Percentiles rank a stretch among this genome's conserved stretches.
These are phyloP conservation scores for Molossus alvarezi DNA, from an alignment of 2,797 vertebrate species.

Conservation along the genomic window DNA sequence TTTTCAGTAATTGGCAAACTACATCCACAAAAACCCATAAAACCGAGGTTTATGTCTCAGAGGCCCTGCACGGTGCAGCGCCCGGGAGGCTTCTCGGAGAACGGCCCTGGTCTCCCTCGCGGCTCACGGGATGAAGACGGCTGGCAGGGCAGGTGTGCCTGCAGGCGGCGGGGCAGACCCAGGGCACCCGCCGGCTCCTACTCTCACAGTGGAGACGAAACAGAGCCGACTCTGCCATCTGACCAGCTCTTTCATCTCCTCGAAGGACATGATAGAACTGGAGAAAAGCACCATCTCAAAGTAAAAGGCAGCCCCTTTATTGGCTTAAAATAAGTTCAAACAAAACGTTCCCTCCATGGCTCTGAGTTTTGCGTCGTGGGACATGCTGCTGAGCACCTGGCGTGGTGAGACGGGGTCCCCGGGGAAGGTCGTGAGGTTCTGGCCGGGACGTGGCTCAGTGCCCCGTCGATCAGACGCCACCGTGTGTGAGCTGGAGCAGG, in stretches of 20 bases:
- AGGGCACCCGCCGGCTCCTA: too few species aligned
- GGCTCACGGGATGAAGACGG: not conserved
- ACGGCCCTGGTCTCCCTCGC: not conserved
- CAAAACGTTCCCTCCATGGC: not conserved
- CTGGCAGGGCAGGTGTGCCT: too few species aligned
- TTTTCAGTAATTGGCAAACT: not conserved
- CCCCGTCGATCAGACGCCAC: not conserved
- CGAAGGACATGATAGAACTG: not conserved
- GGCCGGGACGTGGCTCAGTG: not conserved
- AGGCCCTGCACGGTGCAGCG: not conserved
- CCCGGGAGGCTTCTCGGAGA: not conserved
- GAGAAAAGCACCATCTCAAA: not conserved
- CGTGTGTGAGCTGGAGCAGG: not conserved
- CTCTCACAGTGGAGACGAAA: not conserved
- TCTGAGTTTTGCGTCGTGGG: not conserved
- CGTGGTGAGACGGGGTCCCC: too few species aligned
- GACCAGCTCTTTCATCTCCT: not conserved
- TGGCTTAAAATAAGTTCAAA: not conserved
- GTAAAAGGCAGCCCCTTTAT: not conserved
- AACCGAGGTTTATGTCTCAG: not conserved
- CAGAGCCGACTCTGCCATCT: not conserved
- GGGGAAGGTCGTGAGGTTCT: not conserved
- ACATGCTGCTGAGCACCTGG: not conserved
- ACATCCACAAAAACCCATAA: not conserved
- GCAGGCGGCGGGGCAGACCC: not conserved